Base-by-base conservation (phyloP, 2,888 invertebrate genomes). In the Quadroppia sp. region DNA sequence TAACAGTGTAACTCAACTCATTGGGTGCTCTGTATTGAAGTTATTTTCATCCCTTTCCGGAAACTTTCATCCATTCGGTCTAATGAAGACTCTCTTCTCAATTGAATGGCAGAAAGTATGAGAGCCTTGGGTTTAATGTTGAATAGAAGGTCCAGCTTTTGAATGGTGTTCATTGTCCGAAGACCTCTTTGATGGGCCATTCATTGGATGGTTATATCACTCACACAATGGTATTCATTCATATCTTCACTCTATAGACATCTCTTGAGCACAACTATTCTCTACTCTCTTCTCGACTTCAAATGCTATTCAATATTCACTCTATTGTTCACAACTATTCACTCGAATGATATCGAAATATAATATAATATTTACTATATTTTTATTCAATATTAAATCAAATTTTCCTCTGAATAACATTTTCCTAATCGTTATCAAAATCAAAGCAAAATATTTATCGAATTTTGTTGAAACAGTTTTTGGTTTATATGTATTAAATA, bases 301-400 rank as follows among this genome's bases (percentile, higher is more conserved):
- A 42, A 15, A 42, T 48, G 17, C 48, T 48, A 48, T 48, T 20
- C 25, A 64, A n/a, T 64, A 1, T 32, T 59, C 64, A 7, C 4
- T 2, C 36, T 36, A 64, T 64, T 64, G 64, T 64, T 64, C 64
- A 64, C 36, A 64, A 17, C 64, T 64, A 64, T 64, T 64, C 64
- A 64, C 15, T 32, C 13, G 30, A 61, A 30, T 30, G 61, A 61
- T 61, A 61, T 32, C 17, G 17, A 30, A 61, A 30, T 61, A 61
- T 61, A 61, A 30, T 61, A 61, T 61, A 25, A 9, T 15, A 59
- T 61, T 53, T 23, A 7, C 20, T 53, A 23, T 53, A 7, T 23
- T 23, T 53, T 20, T 53, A 53, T 53, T 23, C 25, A 53, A 11
- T 53, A 25, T 53, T 53, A 53, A 53, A 25, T 11, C 53, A 53